Base-by-base conservation (phyloP, 2,797 vertebrate genomes). In the Melanotaenia parkinsoni region DNA sequence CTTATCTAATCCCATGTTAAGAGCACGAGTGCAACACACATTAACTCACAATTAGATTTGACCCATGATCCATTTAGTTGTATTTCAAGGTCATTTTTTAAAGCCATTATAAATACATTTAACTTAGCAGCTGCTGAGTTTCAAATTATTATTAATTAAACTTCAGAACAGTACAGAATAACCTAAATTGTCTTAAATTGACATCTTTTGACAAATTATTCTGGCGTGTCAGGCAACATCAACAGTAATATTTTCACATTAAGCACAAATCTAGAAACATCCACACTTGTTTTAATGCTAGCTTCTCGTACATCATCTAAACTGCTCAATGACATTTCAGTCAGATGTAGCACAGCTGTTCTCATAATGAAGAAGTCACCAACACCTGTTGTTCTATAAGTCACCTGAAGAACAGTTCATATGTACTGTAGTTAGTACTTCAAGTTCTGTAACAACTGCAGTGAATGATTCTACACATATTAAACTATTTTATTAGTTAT, bases 1-100 rank as follows among this genome's bases (percentile, higher is more conserved):
- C 51, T 72, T 43, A 18, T 35, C 58, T 67, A 73, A 74, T 79
- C 73, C 80, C 26, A 35, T 33, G 30, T 47, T 24, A 1, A 43
- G 4, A 43, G 50, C 51, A 28, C 45, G 35, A 70, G 16, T 51
- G 57, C 62, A 12, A 58, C 37, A 54, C 54, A 76, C 58, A 64
- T 73, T 54, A 53, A 32, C 37, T 40, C 38, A 59, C 59, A 28
- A 47, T 62, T 5, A 45, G 26, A 28, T 47, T n/a, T 28, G 67
- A 77, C 59, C 30, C 18, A 32, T 30, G 28, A 28, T 4, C 28
- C 28, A n/a, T 47, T 4, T 2, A 70, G 57, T 10, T 30, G 10
- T 24, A 58, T 40, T 72, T 67, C 5, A 4, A 7, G 37, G 30
- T 33, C 61, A 60, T 11, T 54, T 73, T 33, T 67, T 16, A 32